Percentiles rank a stretch among this genome's conserved stretches.
Conservation (phyloP, 2,888 invertebrate genomes). For the Eurytoma adleriae region DNA sequence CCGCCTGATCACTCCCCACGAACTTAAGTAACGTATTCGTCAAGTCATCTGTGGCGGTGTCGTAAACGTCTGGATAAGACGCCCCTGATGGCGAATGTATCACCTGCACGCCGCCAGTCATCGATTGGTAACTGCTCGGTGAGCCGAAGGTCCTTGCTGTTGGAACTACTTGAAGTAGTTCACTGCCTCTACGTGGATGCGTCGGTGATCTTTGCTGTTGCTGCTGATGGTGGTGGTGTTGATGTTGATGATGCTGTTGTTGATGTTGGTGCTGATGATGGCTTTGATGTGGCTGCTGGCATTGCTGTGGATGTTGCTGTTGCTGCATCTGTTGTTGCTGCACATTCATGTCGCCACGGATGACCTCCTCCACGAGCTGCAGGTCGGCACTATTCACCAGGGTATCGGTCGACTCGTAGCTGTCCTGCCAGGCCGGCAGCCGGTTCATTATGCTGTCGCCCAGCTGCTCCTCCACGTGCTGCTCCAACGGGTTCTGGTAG, state of each 20-base stretch:
- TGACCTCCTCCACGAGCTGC: constrained; percentile 65
- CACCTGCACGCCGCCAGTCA: background rate
- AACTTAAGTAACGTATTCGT: constrained; percentile 41
- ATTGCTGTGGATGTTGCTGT: background rate
- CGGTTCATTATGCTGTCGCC: constrained; percentile 58
- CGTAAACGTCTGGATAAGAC: constrained; percentile 16
- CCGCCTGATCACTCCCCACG: constrained; percentile 38
- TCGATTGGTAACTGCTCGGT: background rate
- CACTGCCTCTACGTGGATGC: background rate
- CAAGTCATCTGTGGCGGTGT: constrained; percentile 29
- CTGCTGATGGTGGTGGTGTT: background rate
- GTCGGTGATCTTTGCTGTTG: background rate
- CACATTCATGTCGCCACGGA: constrained; percentile 54
- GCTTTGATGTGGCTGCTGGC: too few species aligned
- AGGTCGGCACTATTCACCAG: constrained; percentile 62
- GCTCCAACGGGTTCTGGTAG: constrained; percentile 61
- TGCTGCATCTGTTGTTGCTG: constrained; percentile 10
- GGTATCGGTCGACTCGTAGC: constrained; percentile 60
- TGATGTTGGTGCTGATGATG: background rate
- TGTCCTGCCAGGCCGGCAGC: constrained; percentile 56
- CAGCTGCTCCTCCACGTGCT: constrained; percentile 61
- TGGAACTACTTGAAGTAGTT: too few species aligned
- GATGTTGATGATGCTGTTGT: background rate
- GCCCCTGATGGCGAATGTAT: background rate
- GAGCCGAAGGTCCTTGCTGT: too few species aligned